These are phyloP conservation scores for Nixonia krombeini DNA, from an alignment of 1,140 invertebrate genomes.

Conservation along the genomic window DNA sequence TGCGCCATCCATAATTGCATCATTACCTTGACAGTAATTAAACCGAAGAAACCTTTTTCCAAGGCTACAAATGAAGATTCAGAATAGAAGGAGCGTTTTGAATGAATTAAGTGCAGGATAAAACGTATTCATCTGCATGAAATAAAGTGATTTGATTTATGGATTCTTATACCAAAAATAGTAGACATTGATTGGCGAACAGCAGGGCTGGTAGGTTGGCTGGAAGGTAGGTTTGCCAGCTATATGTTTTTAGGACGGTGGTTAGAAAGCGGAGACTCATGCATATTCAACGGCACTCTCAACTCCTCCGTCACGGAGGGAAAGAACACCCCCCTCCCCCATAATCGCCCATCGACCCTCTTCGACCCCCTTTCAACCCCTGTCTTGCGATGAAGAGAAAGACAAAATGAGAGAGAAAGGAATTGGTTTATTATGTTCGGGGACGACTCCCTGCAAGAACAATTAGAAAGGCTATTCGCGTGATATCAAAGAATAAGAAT, in stretches of 20 bases:
- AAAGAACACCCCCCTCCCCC: slow-evolving; percentile 67
- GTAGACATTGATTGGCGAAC: slow-evolving; percentile 68
- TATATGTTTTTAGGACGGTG: slow-evolving; percentile 71
- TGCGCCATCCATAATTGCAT: slow-evolving; percentile 22
- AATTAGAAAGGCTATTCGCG: slow-evolving; percentile 53
- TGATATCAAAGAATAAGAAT: slow-evolving; percentile 51
- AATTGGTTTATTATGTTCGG: slow-evolving; percentile 54
- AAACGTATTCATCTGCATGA: slow-evolving; percentile 24
- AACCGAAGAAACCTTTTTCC: slow-evolving; percentile 1
- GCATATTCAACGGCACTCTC: slow-evolving; percentile 73
- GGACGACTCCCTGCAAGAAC: slow-evolving; percentile 50
- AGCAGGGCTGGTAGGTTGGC: slow-evolving; percentile 43
- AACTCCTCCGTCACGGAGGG: slow-evolving; percentile 73
- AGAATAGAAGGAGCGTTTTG: slow-evolving; percentile 4
- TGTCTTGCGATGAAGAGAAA: slow-evolving; percentile 40
- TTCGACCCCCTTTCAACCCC: slow-evolving; percentile 43
- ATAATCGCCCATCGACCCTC: slow-evolving; percentile 42
- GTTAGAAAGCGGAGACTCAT: slow-evolving; percentile 68
- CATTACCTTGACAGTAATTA: slow-evolving; percentile 27
- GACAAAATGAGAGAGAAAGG: slow-evolving; percentile 43
- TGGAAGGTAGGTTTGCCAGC: slow-evolving; percentile 47
- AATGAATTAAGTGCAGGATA: slow-evolving; percentile 14
- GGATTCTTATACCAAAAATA: slow-evolving; percentile 42
- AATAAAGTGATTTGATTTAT: slow-evolving; percentile 35
- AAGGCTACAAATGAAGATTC: slow-evolving; percentile 9